Percentiles rank a stretch among this genome's conserved stretches.
phyloP scores from a whole-genome alignment of 2,113 vertebrate species.

The Aptenodytes patagonicus region DNA sequence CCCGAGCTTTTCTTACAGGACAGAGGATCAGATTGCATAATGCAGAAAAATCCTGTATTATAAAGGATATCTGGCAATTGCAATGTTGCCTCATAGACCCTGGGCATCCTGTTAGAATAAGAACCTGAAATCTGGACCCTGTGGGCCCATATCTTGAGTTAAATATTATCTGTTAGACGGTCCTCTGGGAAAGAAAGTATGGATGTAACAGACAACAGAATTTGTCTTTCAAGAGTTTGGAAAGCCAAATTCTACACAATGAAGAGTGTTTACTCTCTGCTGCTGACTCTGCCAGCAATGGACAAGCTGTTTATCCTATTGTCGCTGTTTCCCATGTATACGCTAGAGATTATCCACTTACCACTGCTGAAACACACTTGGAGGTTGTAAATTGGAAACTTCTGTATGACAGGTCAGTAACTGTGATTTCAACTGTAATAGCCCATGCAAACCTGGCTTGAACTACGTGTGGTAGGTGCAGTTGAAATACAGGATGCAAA shows the following conservation, averaged over 20 bases:
- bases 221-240: slow-evolving; percentile 28
- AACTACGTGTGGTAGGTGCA: background rate
- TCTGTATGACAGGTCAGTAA: background rate
- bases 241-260: slow-evolving; percentile 33
- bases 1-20: slow-evolving; percentile 15
- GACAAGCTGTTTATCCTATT: slow-evolving; percentile 31
- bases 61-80: background rate
- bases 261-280: slow-evolving; percentile 21
- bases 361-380: background rate
- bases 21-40: background rate
- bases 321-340: background rate
- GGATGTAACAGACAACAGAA: background rate
- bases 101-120: background rate
- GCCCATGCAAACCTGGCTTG: background rate
- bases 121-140: background rate
- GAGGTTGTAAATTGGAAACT: background rate
- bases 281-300: background rate
- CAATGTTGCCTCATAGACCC: background rate
- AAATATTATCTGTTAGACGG: background rate
- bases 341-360: slow-evolving; percentile 15
- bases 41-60: background rate
- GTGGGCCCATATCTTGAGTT: background rate
- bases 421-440: background rate
- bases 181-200: background rate
- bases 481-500: background rate